Conservation (phyloP, 53 echinoderm and acorn worm genomes). For the Holothuria scabra region DNA sequence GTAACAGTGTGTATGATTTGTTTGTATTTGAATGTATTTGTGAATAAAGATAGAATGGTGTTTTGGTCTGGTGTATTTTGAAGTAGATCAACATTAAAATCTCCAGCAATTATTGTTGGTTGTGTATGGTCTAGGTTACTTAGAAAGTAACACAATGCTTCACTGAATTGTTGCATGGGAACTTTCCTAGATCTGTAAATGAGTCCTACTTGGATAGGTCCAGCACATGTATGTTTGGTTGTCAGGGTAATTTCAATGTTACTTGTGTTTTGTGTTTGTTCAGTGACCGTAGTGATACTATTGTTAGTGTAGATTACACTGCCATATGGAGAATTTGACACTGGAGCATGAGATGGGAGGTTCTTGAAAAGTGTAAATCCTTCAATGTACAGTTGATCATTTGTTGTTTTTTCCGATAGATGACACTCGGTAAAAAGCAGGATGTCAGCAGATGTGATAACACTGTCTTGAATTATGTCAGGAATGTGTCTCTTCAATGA, state of each 20-base stretch:
- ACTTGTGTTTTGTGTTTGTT: conserved; percentile 14
- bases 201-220: conserved; percentile 16
- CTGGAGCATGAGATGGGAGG: background rate
- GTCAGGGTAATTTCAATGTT: conserved; percentile 17
- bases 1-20: background rate
- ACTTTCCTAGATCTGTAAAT: conserved; percentile 24
- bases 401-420: background rate
- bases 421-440: conserved; percentile 39
- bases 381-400: background rate
- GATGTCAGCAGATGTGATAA: conserved; percentile 37
- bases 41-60: background rate
- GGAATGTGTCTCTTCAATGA: conserved; percentile 21
- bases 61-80: background rate
- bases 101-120: conserved; percentile 42
- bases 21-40: background rate
- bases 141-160: conserved; percentile 2
- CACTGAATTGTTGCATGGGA: background rate
- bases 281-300: background rate
- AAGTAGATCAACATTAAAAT: conserved; percentile 48
- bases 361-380: conserved; percentile 25
- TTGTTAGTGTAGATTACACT: conserved; percentile 24
- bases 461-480: conserved; percentile 10
- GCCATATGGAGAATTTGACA: conserved; percentile 23
- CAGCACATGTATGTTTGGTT: background rate
- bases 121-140: background rate